Evolutionary conservation across 2,113 vertebrate species (phyloP).

Genomic region (Urocynchramus pylzowi): DNA sequence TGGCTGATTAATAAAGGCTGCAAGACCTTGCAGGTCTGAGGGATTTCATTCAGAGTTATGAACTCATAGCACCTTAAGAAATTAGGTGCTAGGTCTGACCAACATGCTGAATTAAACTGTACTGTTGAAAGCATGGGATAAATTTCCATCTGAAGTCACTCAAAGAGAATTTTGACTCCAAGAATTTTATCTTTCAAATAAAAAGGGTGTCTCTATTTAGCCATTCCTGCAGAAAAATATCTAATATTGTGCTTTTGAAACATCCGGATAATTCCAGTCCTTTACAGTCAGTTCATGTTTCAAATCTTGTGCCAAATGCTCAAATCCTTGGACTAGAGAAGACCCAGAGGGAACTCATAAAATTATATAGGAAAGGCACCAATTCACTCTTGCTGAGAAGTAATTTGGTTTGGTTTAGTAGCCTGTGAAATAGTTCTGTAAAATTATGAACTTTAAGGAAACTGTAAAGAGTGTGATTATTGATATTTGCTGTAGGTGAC

Average conservation of each 20-base stretch:
- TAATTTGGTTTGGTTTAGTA: conserved; percentile 61
- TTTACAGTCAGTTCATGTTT: conserved; percentile 46
- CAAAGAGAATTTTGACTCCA: not conserved
- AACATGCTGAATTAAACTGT: not conserved
- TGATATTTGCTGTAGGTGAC: conserved; percentile 40
- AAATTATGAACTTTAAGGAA: conserved; percentile 63
- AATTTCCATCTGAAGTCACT: not conserved
- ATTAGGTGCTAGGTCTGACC: not conserved
- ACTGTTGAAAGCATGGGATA: not conserved
- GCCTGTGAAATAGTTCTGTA: conserved; percentile 55
- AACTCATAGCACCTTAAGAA: not conserved
- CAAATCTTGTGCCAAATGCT: conserved; percentile 25
- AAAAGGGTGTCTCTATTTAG: not conserved
- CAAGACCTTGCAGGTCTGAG: not conserved
- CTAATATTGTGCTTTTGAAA: not conserved
- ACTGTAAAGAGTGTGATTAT: conserved; percentile 57
- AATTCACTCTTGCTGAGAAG: conserved; percentile 58
- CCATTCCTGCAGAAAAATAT: not conserved
- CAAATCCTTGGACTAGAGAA: not conserved
- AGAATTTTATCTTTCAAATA: not conserved
- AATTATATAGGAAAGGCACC: conserved; percentile 62
- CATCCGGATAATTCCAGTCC: conserved; percentile 18
- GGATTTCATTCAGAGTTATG: not conserved
- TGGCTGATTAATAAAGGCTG: not conserved
- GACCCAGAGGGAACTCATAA: conserved; percentile 35